phyloP scores from a whole-genome alignment of 1,140 invertebrate species.

The Drosophila simulans region DNA sequence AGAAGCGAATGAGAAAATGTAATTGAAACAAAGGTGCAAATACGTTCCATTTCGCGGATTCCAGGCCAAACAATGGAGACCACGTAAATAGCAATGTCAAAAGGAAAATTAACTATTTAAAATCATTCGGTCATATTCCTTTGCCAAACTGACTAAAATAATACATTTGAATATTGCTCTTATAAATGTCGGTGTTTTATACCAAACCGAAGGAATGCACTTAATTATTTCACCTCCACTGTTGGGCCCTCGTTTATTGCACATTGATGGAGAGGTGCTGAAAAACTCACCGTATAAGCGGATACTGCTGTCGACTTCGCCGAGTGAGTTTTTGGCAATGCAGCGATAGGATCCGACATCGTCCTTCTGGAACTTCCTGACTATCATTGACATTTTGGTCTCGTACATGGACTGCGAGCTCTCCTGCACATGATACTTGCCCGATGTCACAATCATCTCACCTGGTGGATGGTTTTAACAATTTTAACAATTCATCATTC shows the following conservation, averaged over 20 bases:
- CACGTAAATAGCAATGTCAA: not conserved
- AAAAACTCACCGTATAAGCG: constrained; percentile 92
- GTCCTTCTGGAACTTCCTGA: constrained; percentile 90
- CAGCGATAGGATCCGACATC: constrained; percentile 95
- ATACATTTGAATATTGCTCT: not conserved
- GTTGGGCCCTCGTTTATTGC: not conserved
- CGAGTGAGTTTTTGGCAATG: constrained; percentile 95
- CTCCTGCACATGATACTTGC: constrained; percentile 92
- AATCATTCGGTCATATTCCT: not conserved
- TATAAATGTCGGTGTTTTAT: not conserved
- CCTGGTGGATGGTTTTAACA: constrained; percentile 85
- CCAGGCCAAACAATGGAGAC: not conserved
- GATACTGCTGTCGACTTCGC: constrained; percentile 95
- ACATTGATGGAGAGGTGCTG: not conserved
- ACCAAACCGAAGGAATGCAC: not conserved
- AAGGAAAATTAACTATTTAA: not conserved
- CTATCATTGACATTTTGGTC: constrained; percentile 92
- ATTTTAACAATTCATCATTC: not conserved
- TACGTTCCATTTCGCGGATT: constrained; percentile 34
- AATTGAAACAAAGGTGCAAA: constrained; percentile 79
- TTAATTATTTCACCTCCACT: not conserved
- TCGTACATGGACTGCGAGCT: constrained; percentile 91
- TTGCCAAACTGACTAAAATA: too few relatives aligned
- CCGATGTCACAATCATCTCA: constrained; percentile 93
- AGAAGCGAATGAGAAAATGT: constrained; percentile 55